Evolutionary conservation across 2,888 invertebrate genomes (phyloP), one percentile per base, ranked within the genome.

Genomic region (Asteroscopus sphinx): DNA sequence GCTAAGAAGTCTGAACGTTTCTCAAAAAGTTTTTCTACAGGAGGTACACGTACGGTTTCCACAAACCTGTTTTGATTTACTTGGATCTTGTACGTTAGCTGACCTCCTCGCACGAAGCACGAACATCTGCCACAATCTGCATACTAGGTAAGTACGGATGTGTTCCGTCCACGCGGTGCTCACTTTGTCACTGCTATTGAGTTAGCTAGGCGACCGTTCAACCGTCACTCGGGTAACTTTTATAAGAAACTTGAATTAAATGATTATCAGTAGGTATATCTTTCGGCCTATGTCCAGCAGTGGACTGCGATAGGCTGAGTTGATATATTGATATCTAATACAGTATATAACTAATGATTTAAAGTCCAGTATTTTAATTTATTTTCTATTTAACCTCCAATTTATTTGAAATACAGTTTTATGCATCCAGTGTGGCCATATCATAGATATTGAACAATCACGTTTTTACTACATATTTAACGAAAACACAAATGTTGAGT

Each of bases 171-270:
- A 78, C 11, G 17, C 8, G 8, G 40, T 28, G 26, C 62, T 55
- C 76, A 63, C 78, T 78, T 79, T 73, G 77, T 73, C 75, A 68
- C 64, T 76, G 48, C 66, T 74, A 79, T 81, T 80, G 72, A 82
- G 77, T 80, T 80, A 80, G 73, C 66, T 77, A 79, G 75, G 65
- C 66, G 73, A 61, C 59, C 68, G 66, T 70, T 71, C 61, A 63
- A 67, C 73, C 60, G 70, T 76, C 70, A 78, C 77, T 75, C 48
- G 30, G 67, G 73, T 79, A 51, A 81, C 79, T 82, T 82, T 83
- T 68, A 76, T 79, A 80, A 70, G 57, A 73, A 80, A 77, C 79
- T 78, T 71, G 12, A 73, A 78, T 73, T 72, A 70, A 71, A 67
- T 58, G 67, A n/a, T n/a, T 25, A 67, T 62, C 68, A 71, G 52